These are phyloP conservation scores for Popillia japonica DNA, from an alignment of 1,140 invertebrate species.

Conservation along the genomic window DNA sequence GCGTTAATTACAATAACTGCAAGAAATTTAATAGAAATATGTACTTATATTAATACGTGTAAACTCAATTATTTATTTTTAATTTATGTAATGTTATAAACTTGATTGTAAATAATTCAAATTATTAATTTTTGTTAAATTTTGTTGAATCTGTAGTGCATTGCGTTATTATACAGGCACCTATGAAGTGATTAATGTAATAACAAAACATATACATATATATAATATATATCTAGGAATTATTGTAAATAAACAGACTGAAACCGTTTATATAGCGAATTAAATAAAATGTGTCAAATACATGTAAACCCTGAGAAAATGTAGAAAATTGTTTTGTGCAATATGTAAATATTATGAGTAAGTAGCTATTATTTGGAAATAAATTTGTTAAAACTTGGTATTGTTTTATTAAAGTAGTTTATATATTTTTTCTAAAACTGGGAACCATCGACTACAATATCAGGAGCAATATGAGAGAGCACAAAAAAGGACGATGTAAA, in stretches of 20 bases:
- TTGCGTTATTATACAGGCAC: background rate
- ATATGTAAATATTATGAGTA: conserved; percentile 12
- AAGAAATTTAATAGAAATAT: background rate
- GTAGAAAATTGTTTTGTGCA: conserved; percentile 15
- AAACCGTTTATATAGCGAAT: background rate
- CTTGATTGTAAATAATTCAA: background rate
- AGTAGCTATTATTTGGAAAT: background rate
- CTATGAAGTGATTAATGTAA: background rate
- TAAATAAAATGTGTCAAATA: background rate
- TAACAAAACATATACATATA: background rate
- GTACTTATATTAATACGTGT: conserved; percentile 21
- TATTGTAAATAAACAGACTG: conserved; percentile 26
- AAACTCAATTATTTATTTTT: conserved; percentile 34
- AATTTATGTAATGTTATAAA: conserved; percentile 18
- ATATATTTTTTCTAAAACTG: too few species aligned
- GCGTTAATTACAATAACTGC: background rate
- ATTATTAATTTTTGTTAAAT: background rate
- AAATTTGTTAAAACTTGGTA: background rate
- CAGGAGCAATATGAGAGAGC: too few species aligned
- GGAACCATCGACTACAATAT: too few species aligned
- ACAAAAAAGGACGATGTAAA: too few species aligned
- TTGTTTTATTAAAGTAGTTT: too few species aligned
- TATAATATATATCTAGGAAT: too few species aligned
- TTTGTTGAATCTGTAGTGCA: background rate
- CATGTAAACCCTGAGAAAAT: background rate